Conservation (phyloP, 1,140 invertebrate species). For the Cherax quadricarinatus region DNA sequence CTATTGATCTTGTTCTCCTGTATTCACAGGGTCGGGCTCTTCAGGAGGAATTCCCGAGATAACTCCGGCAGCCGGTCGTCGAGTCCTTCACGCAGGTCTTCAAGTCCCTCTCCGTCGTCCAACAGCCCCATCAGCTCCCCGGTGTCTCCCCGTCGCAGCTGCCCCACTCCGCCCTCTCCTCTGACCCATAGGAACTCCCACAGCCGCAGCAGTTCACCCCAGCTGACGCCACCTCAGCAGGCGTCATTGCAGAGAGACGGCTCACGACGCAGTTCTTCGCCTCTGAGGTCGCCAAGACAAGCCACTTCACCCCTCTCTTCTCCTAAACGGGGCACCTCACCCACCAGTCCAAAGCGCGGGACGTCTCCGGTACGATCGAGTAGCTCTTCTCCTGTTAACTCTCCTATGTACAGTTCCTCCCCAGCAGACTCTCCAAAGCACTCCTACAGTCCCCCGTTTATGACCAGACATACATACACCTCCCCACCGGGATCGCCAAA, state of each 20-base stretch:
- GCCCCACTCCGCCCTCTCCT: conserved; percentile 54
- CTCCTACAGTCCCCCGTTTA: neutral
- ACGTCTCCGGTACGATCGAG: conserved; percentile 29
- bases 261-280: conserved; percentile 9
- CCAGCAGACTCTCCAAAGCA: conserved; percentile 46
- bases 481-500: conserved; percentile 39
- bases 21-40: conserved; percentile 53
- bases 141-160: conserved; percentile 45
- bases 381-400: conserved; percentile 22
- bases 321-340: conserved; percentile 31
- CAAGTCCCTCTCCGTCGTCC: conserved; percentile 40
- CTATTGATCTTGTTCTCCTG: neutral
- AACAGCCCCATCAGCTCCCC: conserved; percentile 47
- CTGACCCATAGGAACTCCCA: conserved; percentile 25
- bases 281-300: conserved; percentile 14
- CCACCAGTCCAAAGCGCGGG: conserved; percentile 47
- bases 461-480: neutral
- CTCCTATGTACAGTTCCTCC: conserved; percentile 3
- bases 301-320: conserved; percentile 28
- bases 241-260: neutral
- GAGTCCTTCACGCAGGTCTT: conserved; percentile 41
- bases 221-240: conserved; percentile 50
- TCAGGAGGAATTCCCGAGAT: conserved; percentile 59
- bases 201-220: conserved; percentile 52
- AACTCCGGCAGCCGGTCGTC: conserved; percentile 54